Percentiles rank a stretch among this genome's conserved stretches.
phyloP scores from a whole-genome alignment of 2,888 invertebrate genomes.

The Diplolepis rosae region DNA sequence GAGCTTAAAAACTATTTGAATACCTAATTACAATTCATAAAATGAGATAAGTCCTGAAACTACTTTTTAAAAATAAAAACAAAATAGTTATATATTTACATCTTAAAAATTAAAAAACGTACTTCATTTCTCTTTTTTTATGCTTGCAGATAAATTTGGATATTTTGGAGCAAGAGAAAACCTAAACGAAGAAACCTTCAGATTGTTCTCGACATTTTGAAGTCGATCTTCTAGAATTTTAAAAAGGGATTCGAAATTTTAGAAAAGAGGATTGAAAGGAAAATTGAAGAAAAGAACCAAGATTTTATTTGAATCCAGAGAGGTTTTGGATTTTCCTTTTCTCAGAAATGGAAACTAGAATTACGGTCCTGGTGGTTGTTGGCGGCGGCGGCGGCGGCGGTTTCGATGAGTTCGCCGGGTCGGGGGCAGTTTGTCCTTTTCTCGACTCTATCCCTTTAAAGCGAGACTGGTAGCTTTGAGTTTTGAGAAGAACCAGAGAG shows the following conservation, averaged over 20 bases:
- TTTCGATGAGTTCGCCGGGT: conserved; percentile 14
- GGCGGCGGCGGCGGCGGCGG: conserved; percentile 1
- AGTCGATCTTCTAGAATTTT: too few species aligned
- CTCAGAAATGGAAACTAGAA: not conserved
- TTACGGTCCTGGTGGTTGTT: conserved; percentile 21
- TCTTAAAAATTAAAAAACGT: too few species aligned
- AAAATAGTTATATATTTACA: too few species aligned
- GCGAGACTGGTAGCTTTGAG: conserved; percentile 30
- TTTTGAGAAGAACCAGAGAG: conserved; percentile 31
- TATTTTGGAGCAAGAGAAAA: too few species aligned
- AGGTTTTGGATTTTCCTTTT: not conserved
- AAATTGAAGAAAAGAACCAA: not conserved
- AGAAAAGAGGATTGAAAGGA: not conserved
- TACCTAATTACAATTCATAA: too few species aligned
- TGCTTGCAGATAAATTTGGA: too few species aligned
- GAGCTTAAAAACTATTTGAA: not conserved
- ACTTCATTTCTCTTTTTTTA: too few species aligned
- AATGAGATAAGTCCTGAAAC: too few species aligned
- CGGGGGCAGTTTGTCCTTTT: conserved; percentile 38
- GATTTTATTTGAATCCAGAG: not conserved
- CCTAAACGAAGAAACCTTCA: too few species aligned
- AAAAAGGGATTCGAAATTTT: not conserved
- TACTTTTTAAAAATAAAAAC: too few species aligned
- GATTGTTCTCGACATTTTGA: too few species aligned
- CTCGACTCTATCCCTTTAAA: conserved; percentile 41